Evolutionary conservation across 2,113 vertebrate genomes (phyloP).

Genomic region (Strigops habroptila): DNA sequence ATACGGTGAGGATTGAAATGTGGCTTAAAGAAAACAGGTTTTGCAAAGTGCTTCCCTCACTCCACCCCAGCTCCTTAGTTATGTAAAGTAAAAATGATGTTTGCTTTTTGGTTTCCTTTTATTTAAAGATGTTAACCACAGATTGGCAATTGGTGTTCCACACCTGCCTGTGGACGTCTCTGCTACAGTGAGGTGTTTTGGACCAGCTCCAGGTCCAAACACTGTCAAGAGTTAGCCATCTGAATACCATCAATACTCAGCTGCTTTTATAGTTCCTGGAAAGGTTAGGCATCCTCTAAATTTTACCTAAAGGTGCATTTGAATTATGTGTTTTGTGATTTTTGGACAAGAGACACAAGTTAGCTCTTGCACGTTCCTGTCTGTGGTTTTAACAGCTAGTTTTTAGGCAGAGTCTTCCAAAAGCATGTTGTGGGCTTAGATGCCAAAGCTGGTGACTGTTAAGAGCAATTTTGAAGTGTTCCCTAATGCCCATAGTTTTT

Average conservation of each 20-base stretch:
- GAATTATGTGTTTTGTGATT: constrained; percentile 18
- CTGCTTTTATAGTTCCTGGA: constrained; percentile 38
- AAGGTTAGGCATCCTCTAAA: not conserved
- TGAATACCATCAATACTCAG: constrained; percentile 7
- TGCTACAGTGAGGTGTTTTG: not conserved
- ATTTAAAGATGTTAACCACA: constrained; percentile 18
- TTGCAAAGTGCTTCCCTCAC: not conserved
- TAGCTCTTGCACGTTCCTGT: not conserved
- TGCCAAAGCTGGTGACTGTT: not conserved
- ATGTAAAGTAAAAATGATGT: not conserved
- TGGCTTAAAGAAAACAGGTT: constrained; percentile 14
- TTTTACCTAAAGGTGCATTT: constrained; percentile 25
- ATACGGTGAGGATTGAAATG: not conserved
- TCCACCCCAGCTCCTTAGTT: not conserved
- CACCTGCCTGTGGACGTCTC: not conserved
- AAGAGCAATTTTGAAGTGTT: not conserved
- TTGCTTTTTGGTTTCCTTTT: constrained; percentile 38
- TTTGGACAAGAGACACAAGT: constrained; percentile 7
- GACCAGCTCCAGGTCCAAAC: not conserved
- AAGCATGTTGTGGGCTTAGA: not conserved
- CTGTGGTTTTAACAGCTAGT: not conserved
- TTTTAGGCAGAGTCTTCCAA: not conserved
- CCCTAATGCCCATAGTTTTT: not conserved
- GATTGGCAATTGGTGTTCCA: not conserved
- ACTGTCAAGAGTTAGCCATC: not conserved